A percentile compares a stretch with the other conserved stretches of the same genome.
These are phyloP conservation scores for Marronus borbonicus DNA, from an alignment of 2,888 invertebrate genomes.

Conservation along the genomic window DNA sequence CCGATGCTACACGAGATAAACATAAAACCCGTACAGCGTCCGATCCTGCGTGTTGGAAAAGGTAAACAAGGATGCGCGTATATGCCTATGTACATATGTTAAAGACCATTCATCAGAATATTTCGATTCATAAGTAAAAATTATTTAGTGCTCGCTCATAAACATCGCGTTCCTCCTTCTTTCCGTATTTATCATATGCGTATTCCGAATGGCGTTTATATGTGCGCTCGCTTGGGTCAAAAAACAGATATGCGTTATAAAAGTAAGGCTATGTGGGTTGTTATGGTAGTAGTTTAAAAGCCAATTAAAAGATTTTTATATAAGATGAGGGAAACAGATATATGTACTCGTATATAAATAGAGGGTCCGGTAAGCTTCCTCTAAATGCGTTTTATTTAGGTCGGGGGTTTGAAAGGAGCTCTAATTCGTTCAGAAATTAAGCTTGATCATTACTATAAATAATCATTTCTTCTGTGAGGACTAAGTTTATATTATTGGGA, in stretches of 20 bases:
- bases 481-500: no score
- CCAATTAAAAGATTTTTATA: neutral
- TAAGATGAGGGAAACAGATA: neutral
- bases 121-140: slow-evolving; percentile 47
- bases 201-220: slow-evolving; percentile 1
- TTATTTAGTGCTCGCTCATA: slow-evolving; percentile 21
- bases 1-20: neutral
- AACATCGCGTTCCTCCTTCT: slow-evolving; percentile 23
- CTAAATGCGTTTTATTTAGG: no score
- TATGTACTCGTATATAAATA: neutral
- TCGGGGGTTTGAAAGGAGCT: no score
- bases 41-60: slow-evolving; percentile 5
- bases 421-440: no score
- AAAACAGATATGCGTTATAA: slow-evolving; percentile 30
- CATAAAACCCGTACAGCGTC: neutral
- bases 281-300: slow-evolving; percentile 18
- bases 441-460: no score
- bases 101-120: slow-evolving; percentile 44
- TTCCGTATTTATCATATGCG: neutral
- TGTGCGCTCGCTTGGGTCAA: neutral
- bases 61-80: slow-evolving; percentile 21
- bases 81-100: neutral
- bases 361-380: no score
- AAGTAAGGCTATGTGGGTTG: slow-evolving; percentile 15
- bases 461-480: no score